phyloP scores from a whole-genome alignment of 2,797 vertebrate species.

The Takifugu rubripes region DNA sequence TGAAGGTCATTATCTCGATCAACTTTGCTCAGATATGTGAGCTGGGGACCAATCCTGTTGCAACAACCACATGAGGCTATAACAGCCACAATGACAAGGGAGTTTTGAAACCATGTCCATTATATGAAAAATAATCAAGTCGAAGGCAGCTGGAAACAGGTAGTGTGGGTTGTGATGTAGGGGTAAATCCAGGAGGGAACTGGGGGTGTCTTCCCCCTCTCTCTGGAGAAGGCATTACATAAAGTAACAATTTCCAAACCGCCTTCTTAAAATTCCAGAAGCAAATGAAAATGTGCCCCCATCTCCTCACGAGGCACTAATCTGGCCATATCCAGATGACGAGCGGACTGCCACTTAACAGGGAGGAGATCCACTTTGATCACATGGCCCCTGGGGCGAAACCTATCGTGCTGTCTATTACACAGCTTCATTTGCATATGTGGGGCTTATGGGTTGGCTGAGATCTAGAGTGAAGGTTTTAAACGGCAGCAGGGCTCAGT shows the following conservation, averaged over 20 bases:
- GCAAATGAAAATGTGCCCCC: conserved; percentile 59
- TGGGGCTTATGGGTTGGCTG: conserved; percentile 67
- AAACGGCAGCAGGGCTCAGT: conserved; percentile 56
- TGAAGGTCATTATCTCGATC: conserved; percentile 78
- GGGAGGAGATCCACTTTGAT: conserved; percentile 81
- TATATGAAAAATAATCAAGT: conserved; percentile 62
- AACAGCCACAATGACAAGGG: conserved; percentile 67
- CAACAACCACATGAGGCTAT: conserved; percentile 78
- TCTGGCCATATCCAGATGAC: conserved; percentile 72
- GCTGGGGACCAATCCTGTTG: conserved; percentile 72
- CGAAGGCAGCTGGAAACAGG: conserved; percentile 40
- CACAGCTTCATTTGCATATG: conserved; percentile 76
- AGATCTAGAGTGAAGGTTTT: conserved; percentile 65
- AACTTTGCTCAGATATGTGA: conserved; percentile 78
- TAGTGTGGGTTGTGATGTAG: not conserved
- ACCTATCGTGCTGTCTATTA: conserved; percentile 77
- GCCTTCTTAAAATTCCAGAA: conserved; percentile 68
- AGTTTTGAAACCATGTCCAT: conserved; percentile 71
- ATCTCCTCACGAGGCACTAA: conserved; percentile 62
- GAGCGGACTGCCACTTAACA: conserved; percentile 76
- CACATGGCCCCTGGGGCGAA: conserved; percentile 64
- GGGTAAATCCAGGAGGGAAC: not conserved
- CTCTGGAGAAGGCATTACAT: conserved; percentile 60
- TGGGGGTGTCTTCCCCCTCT: conserved; percentile 28
- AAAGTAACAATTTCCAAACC: conserved; percentile 71